Evolutionary conservation across 92 coral and sea anemone species (phyloP), one percentile per base, ranked within the genome.

Genomic region (Phenganax subtilis): DNA sequence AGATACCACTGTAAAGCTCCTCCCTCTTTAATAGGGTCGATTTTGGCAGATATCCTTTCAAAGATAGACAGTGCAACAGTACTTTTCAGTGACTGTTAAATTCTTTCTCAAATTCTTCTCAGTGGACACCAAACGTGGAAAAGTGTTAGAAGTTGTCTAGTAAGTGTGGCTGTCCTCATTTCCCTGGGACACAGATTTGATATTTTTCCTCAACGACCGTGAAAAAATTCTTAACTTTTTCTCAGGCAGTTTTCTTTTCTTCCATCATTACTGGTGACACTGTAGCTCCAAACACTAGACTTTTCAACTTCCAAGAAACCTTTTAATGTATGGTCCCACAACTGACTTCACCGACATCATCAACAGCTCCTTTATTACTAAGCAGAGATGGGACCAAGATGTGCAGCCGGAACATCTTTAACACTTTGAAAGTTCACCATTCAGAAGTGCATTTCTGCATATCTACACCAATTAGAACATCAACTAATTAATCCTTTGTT

Each of bases 251-350:
- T 66, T 31, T 84, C 70, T 87, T 85, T 51, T 87, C 90, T 81
- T 80, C 87, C 1, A 87, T 80, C 64, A 82, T 54, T 9, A 85
- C 86, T 3, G 54, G 54, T 66, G 67, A 55, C 51, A 37, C 53
- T 10, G 8, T 28, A 27, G 10, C 54, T 20, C 60, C 84, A 47
- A 20, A 85, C 78, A 53, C 85, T 89, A 62, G 80, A 75, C 20
- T 80, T 75, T 54, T 89, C 88, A 1, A 89, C 72, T 65, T 86
- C 89, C 89, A 89, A 89, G 60, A 89, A 89, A 80, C 84, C 55
- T 75, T 76, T 84, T 16, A 89, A 76, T 15, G 87, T 84, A 63
- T 56, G 67, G 73, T 89, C 89, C 58, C 87, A 82, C 87, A 66
- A 25, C 59, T 54, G 55, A 53, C 62, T 27, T 12, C 77, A 52